Evolutionary conservation across 2,113 vertebrate species (phyloP).

Genomic region (Amazona guildingii): DNA sequence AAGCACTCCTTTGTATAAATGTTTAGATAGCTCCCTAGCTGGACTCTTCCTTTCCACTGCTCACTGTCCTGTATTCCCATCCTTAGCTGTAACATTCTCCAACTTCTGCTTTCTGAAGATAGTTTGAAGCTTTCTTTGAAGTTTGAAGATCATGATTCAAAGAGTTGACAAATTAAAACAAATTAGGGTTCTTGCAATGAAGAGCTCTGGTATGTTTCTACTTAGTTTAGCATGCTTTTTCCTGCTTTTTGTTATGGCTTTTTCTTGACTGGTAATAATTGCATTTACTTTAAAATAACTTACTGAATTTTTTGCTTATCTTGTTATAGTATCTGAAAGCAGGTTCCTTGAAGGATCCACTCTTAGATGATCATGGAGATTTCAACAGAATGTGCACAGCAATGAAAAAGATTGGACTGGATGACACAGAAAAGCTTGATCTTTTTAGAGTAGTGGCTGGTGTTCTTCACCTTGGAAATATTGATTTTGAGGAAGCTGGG

Average conservation of each 20-base stretch:
- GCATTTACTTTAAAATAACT: not conserved
- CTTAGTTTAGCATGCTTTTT: constrained; percentile 7
- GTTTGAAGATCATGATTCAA: not conserved
- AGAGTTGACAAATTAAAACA: not conserved
- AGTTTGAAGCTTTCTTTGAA: not conserved
- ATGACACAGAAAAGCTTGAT: constrained; percentile 92
- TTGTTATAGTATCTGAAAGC: constrained; percentile 85
- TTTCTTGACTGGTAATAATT: not conserved
- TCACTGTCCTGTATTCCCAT: not conserved
- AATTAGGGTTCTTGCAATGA: not conserved
- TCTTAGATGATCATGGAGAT: constrained; percentile 94
- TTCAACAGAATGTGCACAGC: constrained; percentile 93
- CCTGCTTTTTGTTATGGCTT: not conserved
- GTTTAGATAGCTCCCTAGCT: not conserved
- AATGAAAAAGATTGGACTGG: constrained; percentile 97
- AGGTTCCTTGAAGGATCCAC: constrained; percentile 92
- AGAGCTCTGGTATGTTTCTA: not conserved
- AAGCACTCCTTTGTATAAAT: not conserved
- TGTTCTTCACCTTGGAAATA: constrained; percentile 95
- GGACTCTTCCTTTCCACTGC: not conserved
- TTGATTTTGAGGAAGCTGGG: constrained; percentile 97
- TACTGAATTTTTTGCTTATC: not conserved
- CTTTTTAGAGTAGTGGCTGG: constrained; percentile 96
- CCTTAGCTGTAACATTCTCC: not conserved
- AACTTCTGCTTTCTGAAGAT: not conserved